A percentile compares a stretch with the other conserved stretches of the same genome.
Conservation (phyloP, 2,797 vertebrate species). For the Cyclura pinguis region DNA sequence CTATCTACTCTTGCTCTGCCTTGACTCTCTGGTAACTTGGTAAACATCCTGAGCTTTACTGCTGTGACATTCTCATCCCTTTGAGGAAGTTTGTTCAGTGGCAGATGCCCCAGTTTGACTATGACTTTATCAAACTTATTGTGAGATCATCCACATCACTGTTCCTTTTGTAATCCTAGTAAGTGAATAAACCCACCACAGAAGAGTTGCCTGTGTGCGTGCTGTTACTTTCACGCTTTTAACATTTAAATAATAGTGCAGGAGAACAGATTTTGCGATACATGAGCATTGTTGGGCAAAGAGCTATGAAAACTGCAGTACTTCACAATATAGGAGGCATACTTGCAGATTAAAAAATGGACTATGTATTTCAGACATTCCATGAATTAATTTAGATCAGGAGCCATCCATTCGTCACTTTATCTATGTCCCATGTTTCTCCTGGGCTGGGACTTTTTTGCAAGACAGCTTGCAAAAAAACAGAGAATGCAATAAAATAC, state of each 20-base stretch:
- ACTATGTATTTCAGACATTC: too few relatives aligned
- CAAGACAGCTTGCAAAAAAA: too few relatives aligned
- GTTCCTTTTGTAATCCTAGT: slow-evolving; percentile 28
- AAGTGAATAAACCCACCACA: not conserved
- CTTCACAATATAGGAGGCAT: too few relatives aligned
- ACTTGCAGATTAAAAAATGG: too few relatives aligned
- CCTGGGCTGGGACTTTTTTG: too few relatives aligned
- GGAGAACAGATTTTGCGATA: not conserved
- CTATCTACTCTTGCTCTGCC: not conserved
- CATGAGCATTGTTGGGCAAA: not conserved
- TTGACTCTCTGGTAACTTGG: not conserved
- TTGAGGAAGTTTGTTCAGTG: slow-evolving; percentile 20
- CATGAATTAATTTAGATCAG: too few relatives aligned
- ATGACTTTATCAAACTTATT: slow-evolving; percentile 21
- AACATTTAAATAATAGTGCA: not conserved
- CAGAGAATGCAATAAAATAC: too few relatives aligned
- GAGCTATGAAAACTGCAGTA: not conserved
- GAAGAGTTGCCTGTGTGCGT: not conserved
- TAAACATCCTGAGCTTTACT: slow-evolving; percentile 15
- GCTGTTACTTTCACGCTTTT: not conserved
- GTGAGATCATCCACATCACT: not conserved
- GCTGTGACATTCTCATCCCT: slow-evolving; percentile 3
- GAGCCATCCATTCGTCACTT: too few relatives aligned
- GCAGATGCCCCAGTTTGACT: slow-evolving; percentile 23
- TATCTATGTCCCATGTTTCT: too few relatives aligned